Conservation (phyloP, 2,888 invertebrate species). For the Drosophila recens region DNA sequence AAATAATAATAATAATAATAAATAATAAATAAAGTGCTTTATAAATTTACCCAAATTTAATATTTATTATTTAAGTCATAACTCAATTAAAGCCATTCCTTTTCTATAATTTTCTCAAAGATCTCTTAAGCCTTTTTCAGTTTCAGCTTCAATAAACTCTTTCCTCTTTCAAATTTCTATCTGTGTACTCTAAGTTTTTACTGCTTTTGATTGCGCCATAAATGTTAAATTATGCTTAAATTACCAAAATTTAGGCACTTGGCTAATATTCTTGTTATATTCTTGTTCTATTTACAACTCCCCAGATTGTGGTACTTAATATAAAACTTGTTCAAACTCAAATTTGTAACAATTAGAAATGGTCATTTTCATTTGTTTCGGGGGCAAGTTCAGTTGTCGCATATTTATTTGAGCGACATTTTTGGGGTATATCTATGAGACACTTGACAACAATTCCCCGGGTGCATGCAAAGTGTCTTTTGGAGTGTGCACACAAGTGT, state of each 20-base stretch:
- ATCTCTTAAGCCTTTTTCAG: too few species aligned
- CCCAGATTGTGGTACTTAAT: constrained; percentile 8
- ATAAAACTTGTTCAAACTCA: constrained; percentile 47
- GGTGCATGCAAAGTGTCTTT: constrained; percentile 33
- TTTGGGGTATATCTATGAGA: constrained; percentile 14
- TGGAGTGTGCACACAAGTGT: constrained; percentile 38
- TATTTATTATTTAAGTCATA: neutral
- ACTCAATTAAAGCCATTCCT: neutral
- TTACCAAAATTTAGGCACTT: neutral
- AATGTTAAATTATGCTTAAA: constrained; percentile 15
- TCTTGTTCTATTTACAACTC: constrained; percentile 24
- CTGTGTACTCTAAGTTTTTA: constrained; percentile 2
- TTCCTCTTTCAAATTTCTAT: neutral
- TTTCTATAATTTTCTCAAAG: neutral
- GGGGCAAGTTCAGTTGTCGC: neutral
- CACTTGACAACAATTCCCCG: constrained; percentile 55
- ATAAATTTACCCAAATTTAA: neutral
- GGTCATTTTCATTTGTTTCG: constrained; percentile 1
- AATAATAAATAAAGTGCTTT: too few species aligned
- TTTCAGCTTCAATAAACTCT: neutral
- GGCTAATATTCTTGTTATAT: constrained; percentile 1
- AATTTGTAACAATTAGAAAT: constrained; percentile 54
- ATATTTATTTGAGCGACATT: constrained; percentile 14
- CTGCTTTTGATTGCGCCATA: constrained; percentile 3
- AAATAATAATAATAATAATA: too few species aligned